A percentile compares a stretch with the other conserved stretches of the same genome.
These are phyloP conservation scores for Gallinago nigripennis DNA, from an alignment of 2,797 vertebrate species.

Conservation along the genomic window DNA sequence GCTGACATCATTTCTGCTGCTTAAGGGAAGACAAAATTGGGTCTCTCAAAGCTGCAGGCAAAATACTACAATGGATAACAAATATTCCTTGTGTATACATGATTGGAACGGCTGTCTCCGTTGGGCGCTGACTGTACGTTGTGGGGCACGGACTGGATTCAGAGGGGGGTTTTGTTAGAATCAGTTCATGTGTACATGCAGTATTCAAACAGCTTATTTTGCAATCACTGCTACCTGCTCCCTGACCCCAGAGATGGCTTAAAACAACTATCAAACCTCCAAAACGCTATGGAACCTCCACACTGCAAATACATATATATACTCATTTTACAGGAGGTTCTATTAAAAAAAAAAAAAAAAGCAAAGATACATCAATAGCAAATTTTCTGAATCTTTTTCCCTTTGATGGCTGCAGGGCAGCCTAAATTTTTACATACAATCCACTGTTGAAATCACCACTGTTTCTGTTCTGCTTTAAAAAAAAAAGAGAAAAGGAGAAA, in stretches of 20 bases:
- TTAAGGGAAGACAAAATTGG: constrained; percentile 55
- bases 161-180: constrained; percentile 11
- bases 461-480: constrained; percentile 16
- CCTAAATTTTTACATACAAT: constrained; percentile 31
- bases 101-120: constrained; percentile 39
- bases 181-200: neutral
- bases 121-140: neutral
- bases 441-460: neutral
- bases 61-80: constrained; percentile 60
- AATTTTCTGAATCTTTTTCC: neutral
- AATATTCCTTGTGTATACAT: constrained; percentile 44
- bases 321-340: neutral
- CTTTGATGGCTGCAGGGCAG: constrained; percentile 19
- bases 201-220: constrained; percentile 8
- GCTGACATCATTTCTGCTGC: constrained; percentile 51
- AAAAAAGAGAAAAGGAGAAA: constrained; percentile 7
- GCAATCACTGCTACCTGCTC: neutral
- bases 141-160: neutral
- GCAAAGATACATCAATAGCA: neutral
- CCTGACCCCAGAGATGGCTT: neutral
- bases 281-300: neutral
- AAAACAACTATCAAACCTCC: neutral
- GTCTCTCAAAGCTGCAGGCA: constrained; percentile 62
- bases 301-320: neutral
- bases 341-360: neutral